A percentile compares a stretch with the other conserved stretches of the same genome.
Evolutionary conservation across 2,113 vertebrate species (phyloP).

Genomic region (Oryzias melastigma): DNA sequence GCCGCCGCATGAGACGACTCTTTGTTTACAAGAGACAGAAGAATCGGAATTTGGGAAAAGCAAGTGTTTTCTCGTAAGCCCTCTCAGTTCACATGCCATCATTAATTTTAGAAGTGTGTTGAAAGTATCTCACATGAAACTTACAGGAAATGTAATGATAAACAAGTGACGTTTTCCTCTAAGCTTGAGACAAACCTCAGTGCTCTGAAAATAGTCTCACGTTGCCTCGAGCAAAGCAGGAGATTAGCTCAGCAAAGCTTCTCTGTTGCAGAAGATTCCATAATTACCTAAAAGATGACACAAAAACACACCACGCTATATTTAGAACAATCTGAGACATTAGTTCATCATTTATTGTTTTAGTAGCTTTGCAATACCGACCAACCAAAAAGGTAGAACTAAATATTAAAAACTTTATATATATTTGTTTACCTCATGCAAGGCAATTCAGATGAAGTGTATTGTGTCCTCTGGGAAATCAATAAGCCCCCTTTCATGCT

Average conservation of each 20-base stretch:
- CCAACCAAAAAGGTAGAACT: conserved; percentile 30
- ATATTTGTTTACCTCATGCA: conserved; percentile 22
- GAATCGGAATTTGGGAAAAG: neutral
- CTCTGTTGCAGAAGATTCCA: conserved; percentile 41
- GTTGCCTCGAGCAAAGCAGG: conserved; percentile 54
- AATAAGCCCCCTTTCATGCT: conserved; percentile 17
- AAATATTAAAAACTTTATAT: conserved; percentile 19
- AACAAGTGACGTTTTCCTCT: conserved; percentile 40
- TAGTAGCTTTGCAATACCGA: conserved; percentile 28
- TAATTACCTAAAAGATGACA: conserved; percentile 59
- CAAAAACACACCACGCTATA: conserved; percentile 31
- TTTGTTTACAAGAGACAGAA: conserved; percentile 3
- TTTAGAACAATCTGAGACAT: conserved; percentile 46
- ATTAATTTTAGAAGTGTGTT: neutral
- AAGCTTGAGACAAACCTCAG: conserved; percentile 50
- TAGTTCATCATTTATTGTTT: conserved; percentile 45
- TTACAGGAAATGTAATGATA: conserved; percentile 36
- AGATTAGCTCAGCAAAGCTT: conserved; percentile 67
- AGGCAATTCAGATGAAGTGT: conserved; percentile 34
- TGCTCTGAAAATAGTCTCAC: conserved; percentile 51
- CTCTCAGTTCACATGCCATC: conserved; percentile 14
- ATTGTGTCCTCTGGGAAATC: conserved; percentile 37
- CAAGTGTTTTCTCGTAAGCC: conserved; percentile 1
- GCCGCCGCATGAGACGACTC: conserved; percentile 12
- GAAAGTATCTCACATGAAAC: conserved; percentile 27